These are phyloP conservation scores for Drosophila atripex DNA, from an alignment of 2,888 invertebrate species.

Conservation along the genomic window DNA sequence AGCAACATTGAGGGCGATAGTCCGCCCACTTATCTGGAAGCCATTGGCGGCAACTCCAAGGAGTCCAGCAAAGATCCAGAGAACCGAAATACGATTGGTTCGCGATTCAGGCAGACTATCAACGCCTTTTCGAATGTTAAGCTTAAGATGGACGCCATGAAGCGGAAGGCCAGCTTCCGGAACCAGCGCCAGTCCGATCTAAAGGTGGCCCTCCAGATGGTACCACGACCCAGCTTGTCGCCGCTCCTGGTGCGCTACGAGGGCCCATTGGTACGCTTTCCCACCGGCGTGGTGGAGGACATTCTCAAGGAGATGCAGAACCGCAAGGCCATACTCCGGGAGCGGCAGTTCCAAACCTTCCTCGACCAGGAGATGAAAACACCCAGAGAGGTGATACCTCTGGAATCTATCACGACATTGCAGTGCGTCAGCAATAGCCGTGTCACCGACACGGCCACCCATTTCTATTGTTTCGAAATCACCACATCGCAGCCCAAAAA, in stretches of 20 bases:
- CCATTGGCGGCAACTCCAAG: conserved; percentile 65
- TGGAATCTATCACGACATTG: conserved; percentile 85
- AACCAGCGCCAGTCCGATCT: conserved; percentile 72
- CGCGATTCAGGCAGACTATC: conserved; percentile 77
- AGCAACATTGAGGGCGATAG: conserved; percentile 75
- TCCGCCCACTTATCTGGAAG: conserved; percentile 83
- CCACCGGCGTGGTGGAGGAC: conserved; percentile 87
- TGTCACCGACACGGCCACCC: conserved; percentile 83
- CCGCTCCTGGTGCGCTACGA: conserved; percentile 82
- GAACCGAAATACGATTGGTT: conserved; percentile 53
- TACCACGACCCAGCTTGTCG: conserved; percentile 82
- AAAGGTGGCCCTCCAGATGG: conserved; percentile 82
- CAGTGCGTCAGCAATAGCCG: conserved; percentile 84
- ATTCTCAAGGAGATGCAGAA: conserved; percentile 90
- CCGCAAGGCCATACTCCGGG: conserved; percentile 89
- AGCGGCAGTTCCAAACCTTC: conserved; percentile 89
- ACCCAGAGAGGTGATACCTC: conserved; percentile 88
- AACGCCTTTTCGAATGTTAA: conserved; percentile 82
- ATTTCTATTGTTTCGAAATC: conserved; percentile 83
- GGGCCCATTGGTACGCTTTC: conserved; percentile 83
- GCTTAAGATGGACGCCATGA: conserved; percentile 81
- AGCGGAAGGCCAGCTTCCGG: conserved; percentile 82
- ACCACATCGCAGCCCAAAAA: conserved; percentile 82
- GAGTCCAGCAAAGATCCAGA: background rate
- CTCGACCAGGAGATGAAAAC: conserved; percentile 89